Base-by-base conservation (phyloP, 2,797 vertebrate genomes). In the Anomalospiza imberbis region DNA sequence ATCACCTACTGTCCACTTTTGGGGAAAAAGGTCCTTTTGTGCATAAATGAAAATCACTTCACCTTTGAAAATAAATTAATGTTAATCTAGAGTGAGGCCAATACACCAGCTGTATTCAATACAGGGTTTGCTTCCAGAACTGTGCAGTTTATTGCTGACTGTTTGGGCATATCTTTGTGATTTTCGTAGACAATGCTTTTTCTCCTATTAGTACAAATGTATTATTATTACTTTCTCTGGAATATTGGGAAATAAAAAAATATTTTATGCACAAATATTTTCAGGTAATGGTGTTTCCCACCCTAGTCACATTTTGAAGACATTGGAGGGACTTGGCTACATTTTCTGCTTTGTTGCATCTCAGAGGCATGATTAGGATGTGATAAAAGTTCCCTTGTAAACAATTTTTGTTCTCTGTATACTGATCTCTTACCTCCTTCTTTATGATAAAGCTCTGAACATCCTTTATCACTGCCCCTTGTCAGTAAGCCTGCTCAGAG, bases 271-370 rank as follows among this genome's bases (percentile, higher is more conserved):
- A 54, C 26, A 40, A 40, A 40, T 40, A 40, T 40, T 94, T 95
- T 85, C 89, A 96, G 92, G 92, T 96, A 85, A 93, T 94, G 18
- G 73, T 90, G 71, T 91, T 97, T 96, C 76, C 66, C 76, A 55
- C 82, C 81, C 94, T 32, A 94, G 95, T 94, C 73, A 70, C 44
- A 58, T 89, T 91, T 88, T 81, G 42, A 91, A 94, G 55, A 38
- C 51, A 74, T 67, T 88, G 55, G 75, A 93, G 34, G 29, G 85
- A 74, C 47, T 48, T 87, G 51, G 24, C 40, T 82, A 24, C 29
- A 48, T 25, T 78, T 91, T 76, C 54, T 89, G 54, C 36, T 83
- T 44, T 42, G 53, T 63, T 65, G 91, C 58, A 80, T 91, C 93
- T 93, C 57, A 9, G 51, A 81, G 79, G 88, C 73, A 61, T 86